Evolutionary conservation across 2,797 vertebrate species (phyloP).

Genomic region (Menidia menidia): DNA sequence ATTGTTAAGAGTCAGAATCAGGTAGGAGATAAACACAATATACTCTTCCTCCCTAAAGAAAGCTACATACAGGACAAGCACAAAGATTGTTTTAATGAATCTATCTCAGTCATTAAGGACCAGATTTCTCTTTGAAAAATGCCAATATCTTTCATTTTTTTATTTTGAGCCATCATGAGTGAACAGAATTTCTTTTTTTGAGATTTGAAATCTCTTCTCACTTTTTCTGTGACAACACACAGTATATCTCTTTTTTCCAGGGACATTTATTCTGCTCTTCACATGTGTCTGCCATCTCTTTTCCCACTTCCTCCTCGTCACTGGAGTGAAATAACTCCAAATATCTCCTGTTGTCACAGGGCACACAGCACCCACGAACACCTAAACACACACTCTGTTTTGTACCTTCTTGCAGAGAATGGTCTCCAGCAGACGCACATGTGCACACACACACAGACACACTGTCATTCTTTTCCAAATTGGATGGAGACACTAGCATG

Average conservation of each 20-base stretch:
- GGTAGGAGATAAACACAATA: too few species aligned
- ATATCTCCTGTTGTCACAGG: conserved; percentile 22
- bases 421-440: conserved; percentile 13
- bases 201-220: background rate
- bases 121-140: too few species aligned
- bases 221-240: background rate
- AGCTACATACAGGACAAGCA: too few species aligned
- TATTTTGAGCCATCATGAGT: too few species aligned
- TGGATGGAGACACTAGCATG: conserved; percentile 71
- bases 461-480: conserved; percentile 65
- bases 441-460: conserved; percentile 9
- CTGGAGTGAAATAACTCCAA: conserved; percentile 44
- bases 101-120: too few species aligned
- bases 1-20: too few species aligned
- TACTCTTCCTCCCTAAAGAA: too few species aligned
- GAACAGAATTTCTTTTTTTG: background rate
- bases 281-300: conserved; percentile 14
- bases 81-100: too few species aligned
- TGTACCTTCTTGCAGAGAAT: conserved; percentile 52
- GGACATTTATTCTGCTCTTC: conserved; percentile 13
- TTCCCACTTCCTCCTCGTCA: conserved; percentile 15
- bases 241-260: background rate
- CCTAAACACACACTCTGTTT: conserved; percentile 38
- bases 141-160: too few species aligned
- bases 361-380: conserved; percentile 11